Percentiles rank a stretch among this genome's conserved stretches.
Conservation (phyloP, 2,797 vertebrate genomes). For the Columba guinea region DNA sequence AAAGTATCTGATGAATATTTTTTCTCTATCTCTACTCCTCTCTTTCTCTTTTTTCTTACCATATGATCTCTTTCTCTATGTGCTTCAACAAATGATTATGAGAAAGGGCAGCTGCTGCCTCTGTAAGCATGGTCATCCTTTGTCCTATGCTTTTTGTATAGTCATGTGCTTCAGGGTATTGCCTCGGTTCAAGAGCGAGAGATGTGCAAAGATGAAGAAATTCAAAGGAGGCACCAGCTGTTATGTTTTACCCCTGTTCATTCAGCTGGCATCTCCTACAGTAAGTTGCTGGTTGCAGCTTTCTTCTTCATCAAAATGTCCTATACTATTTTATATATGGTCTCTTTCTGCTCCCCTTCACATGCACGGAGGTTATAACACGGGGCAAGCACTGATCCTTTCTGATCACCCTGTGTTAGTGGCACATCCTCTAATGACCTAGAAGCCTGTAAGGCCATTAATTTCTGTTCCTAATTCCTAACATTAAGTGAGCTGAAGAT, state of each 20-base stretch:
- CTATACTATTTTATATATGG: neutral
- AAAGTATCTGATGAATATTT: neutral
- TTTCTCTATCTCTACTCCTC: neutral
- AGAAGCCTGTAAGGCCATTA: neutral
- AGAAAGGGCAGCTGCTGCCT: constrained; percentile 9
- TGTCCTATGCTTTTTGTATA: neutral
- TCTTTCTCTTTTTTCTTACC: neutral
- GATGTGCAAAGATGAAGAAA: neutral
- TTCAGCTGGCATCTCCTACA: constrained; percentile 11
- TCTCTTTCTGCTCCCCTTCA: neutral
- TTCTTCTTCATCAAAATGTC: neutral
- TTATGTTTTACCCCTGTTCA: neutral
- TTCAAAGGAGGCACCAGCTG: constrained; percentile 21
- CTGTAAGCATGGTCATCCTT: constrained; percentile 1
- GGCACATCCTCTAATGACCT: neutral
- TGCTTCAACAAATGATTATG: neutral
- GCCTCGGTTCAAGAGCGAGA: neutral
- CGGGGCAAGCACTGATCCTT: neutral
- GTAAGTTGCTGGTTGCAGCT: neutral
- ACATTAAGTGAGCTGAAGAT: neutral
- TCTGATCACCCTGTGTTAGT: neutral
- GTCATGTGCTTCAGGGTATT: neutral
- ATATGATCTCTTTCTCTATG: neutral
- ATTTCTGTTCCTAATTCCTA: neutral
- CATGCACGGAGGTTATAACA: neutral